phyloP scores from a whole-genome alignment of 2,888 invertebrate species.

The Cheilosia scutellata region DNA sequence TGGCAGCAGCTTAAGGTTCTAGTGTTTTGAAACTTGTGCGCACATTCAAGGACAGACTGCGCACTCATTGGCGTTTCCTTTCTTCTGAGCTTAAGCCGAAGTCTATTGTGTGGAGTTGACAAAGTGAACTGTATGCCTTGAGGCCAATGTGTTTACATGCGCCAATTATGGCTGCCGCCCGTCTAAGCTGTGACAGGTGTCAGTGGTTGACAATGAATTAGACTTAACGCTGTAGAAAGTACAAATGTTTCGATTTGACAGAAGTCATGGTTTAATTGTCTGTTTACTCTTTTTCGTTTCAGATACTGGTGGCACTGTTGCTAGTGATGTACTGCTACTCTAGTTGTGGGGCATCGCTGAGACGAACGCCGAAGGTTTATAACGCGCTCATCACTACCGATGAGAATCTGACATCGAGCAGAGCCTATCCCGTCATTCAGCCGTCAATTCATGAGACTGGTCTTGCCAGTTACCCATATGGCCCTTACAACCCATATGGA shows the following conservation, averaged over 20 bases:
- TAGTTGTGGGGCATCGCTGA: constrained; percentile 76
- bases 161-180: constrained; percentile 12
- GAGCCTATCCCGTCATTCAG: constrained; percentile 90
- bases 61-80: constrained; percentile 4
- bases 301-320: constrained; percentile 79
- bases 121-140: constrained; percentile 29
- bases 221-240: constrained; percentile 17
- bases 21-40: constrained; percentile 13
- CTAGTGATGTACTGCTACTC: constrained; percentile 72
- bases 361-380: constrained; percentile 90
- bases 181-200: constrained; percentile 29
- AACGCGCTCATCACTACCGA: constrained; percentile 92
- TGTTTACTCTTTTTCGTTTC: constrained; percentile 35
- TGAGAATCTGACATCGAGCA: constrained; percentile 90
- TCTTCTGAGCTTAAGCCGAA: constrained; percentile 11
- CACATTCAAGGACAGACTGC: constrained; percentile 40
- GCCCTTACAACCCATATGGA: constrained; percentile 81
- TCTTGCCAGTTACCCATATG: constrained; percentile 83
- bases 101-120: constrained; percentile 25
- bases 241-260: background rate
- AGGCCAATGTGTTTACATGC: constrained; percentile 24
- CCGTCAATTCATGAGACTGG: constrained; percentile 88
- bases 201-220: constrained; percentile 43
- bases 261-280: constrained; percentile 34
- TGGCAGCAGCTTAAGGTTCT: constrained; percentile 17